A percentile compares a stretch with the other conserved stretches of the same genome.
Evolutionary conservation across 2,888 invertebrate species (phyloP).

Genomic region (Polydrusus pterygomalis): DNA sequence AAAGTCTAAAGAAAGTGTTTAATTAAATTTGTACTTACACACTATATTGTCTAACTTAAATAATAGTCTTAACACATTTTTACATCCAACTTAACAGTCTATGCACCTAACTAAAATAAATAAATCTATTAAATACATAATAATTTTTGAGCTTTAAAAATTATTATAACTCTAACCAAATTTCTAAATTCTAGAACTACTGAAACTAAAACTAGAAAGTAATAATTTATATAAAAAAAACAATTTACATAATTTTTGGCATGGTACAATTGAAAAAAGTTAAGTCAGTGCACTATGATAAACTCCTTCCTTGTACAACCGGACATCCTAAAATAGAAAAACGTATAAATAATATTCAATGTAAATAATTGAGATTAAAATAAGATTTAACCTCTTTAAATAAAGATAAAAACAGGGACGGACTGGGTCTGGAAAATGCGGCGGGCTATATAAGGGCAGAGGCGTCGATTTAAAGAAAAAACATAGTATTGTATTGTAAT

Average conservation of each 20-base stretch:
- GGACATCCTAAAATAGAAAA: conserved; percentile 66
- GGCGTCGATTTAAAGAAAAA: no score
- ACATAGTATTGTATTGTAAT: no score
- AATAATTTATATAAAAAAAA: conserved; percentile 57
- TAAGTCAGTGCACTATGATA: conserved; percentile 60
- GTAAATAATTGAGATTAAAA: no score
- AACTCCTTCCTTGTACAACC: conserved; percentile 63
- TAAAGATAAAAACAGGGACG: no score
- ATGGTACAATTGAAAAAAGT: conserved; percentile 62
- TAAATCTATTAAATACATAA: conserved; percentile 48
- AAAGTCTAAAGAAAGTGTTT: conserved; percentile 33
- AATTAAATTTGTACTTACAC: conserved; percentile 54
- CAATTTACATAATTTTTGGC: conserved; percentile 68
- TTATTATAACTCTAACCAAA: conserved; percentile 33
- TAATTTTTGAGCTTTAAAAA: conserved; percentile 36
- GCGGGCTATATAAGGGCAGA: no score
- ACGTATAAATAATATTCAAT: no score
- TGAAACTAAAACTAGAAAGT: conserved; percentile 35
- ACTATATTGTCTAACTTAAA: conserved; percentile 46
- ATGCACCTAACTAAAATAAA: conserved; percentile 42
- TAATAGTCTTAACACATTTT: conserved; percentile 50
- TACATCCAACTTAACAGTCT: conserved; percentile 47
- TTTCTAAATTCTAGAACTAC: conserved; percentile 48
- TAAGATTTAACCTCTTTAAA: no score
- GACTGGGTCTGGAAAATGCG: no score